Base-by-base conservation (phyloP, 2,113 vertebrate genomes). In the Anoplopoma fimbria region DNA sequence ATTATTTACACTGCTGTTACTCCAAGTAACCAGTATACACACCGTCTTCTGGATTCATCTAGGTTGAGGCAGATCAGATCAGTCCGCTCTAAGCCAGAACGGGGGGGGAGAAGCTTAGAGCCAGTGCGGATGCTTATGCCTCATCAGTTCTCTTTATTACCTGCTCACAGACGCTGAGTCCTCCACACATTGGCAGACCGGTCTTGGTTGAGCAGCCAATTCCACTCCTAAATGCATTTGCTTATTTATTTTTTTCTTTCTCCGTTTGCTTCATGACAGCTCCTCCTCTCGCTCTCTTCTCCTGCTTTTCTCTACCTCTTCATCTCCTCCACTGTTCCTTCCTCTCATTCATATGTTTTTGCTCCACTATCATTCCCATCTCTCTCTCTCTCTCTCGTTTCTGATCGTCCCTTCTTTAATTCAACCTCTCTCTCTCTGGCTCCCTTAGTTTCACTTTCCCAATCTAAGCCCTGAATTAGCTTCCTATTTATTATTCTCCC, bases 121-220 rank as follows among this genome's bases (percentile, higher is more conserved):
- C 82, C 58, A n/a, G 68, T 68, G 58, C 82, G 38, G 81, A 69
- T 86, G 81, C 79, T 72, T 84, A 92, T 45, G 68, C 86, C 85
- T 93, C 92, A 94, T 95, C 90, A 88, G 77, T 90, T 91, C 74
- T 87, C 86, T 93, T 93, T 93, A 95, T 93, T 92, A 92, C 92
- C 91, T 90, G 88, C 88, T 79, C 81, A 64, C 57, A 88, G 77
- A 85, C 75, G 34, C 38, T 34, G 70, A 73, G 85, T 77, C 85
- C 68, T 84, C 75, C 62, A 70, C 84, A 75, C 82, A 81, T 69
- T 84, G 80, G 84, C 79, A 82, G 36, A 65, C 86, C 67, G 79
- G 90, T 93, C 87, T 87, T 89, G 89, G 87, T 82, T 87, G 85
- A 67, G 84, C 85, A 87, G 85, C 89, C 91, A 90, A 58, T 89